Percentiles rank a stretch among this genome's conserved stretches.
phyloP scores from a whole-genome alignment of 2,113 vertebrate genomes.

The Isichthys henryi region DNA sequence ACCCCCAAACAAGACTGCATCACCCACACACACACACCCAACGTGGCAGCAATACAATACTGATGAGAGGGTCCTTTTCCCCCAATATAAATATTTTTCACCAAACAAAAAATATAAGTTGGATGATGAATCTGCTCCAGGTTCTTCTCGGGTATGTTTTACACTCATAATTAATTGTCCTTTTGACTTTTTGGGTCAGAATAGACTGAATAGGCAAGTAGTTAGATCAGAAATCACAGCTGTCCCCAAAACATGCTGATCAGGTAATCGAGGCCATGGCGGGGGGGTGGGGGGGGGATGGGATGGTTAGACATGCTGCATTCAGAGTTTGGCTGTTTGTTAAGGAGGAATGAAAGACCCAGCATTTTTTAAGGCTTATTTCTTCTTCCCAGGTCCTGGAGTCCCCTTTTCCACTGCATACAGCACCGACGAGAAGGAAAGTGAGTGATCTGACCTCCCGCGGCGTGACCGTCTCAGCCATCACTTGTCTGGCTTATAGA shows the following conservation, averaged over 20 bases:
- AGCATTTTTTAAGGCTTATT: not conserved
- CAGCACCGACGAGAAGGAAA: slow-evolving; percentile 66
- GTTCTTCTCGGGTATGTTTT: not conserved
- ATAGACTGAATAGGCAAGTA: not conserved
- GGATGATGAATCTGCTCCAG: not conserved
- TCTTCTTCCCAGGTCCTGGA: slow-evolving; percentile 62
- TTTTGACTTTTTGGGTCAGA: not conserved
- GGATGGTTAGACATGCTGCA: not conserved
- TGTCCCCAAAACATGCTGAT: not conserved
- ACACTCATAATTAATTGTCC: not conserved
- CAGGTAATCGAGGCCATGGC: not conserved
- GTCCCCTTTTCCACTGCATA: slow-evolving; percentile 78
- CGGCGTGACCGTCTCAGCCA: not conserved
- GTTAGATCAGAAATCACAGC: not conserved
- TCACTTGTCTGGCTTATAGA: not conserved
- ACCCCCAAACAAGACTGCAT: too few species aligned
- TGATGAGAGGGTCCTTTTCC: not conserved
- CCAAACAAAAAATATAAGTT: not conserved
- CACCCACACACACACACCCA: too few species aligned
- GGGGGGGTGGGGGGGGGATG: too few species aligned
- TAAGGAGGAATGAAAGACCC: not conserved
- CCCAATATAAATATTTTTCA: not conserved
- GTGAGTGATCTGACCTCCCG: slow-evolving; percentile 59
- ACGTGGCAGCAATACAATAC: not conserved
- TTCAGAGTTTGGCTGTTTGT: not conserved